Evolutionary conservation across 2,797 vertebrate genomes (phyloP).

Genomic region (Lithobates pipiens): DNA sequence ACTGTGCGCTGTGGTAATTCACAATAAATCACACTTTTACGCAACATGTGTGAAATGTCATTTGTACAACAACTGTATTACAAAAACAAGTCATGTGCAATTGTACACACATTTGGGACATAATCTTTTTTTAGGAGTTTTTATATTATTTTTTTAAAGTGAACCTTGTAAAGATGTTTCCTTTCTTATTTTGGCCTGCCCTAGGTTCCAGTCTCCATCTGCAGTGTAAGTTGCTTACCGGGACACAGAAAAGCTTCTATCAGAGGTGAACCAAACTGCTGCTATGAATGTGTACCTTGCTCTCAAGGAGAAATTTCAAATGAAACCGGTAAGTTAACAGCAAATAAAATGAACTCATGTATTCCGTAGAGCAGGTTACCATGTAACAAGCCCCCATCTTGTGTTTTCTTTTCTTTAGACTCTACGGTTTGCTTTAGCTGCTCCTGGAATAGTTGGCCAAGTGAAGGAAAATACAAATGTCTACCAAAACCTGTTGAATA

Average conservation of each 20-base stretch:
- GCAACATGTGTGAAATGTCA: too few relatives aligned
- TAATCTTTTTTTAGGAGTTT: too few relatives aligned
- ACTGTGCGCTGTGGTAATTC: too few relatives aligned
- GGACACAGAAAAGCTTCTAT: conserved; percentile 63
- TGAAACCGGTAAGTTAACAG: conserved; percentile 55
- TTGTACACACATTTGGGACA: too few relatives aligned
- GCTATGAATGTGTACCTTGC: conserved; percentile 68
- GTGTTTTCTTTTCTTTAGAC: conserved; percentile 12
- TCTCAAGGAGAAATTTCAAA: conserved; percentile 64
- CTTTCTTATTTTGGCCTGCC: not conserved
- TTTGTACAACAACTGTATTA: too few relatives aligned
- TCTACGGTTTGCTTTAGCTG: conserved; percentile 20
- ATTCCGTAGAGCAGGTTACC: too few relatives aligned
- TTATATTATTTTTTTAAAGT: too few relatives aligned
- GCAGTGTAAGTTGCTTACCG: conserved; percentile 71
- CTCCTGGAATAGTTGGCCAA: conserved; percentile 49
- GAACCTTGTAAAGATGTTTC: too few relatives aligned
- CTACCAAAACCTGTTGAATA: conserved; percentile 40
- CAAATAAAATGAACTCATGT: too few relatives aligned
- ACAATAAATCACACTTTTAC: too few relatives aligned
- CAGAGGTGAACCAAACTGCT: conserved; percentile 62
- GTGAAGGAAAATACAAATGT: conserved; percentile 23
- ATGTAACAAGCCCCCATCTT: too few relatives aligned
- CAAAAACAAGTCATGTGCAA: too few relatives aligned
- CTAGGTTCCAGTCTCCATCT: conserved; percentile 81